phyloP scores from a whole-genome alignment of 2,113 vertebrate species.

The Calcarius ornatus region DNA sequence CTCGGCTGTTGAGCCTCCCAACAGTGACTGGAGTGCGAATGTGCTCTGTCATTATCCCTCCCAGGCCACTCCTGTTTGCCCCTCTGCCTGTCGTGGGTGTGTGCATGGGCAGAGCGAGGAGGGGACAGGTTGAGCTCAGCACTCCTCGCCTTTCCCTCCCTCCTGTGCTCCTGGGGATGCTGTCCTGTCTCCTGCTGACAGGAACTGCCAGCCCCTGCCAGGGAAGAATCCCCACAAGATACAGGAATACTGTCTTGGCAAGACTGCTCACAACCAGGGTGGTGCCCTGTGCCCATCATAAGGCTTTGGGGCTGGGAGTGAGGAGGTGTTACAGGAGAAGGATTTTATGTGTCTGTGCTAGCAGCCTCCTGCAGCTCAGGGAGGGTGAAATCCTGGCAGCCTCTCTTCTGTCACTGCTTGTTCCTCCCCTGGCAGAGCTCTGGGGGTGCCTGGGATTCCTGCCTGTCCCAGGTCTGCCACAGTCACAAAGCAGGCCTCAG shows the following conservation, averaged over 20 bases:
- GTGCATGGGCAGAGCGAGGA: background rate
- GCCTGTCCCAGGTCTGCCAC: background rate
- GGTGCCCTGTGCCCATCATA: background rate
- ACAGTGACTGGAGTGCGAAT: background rate
- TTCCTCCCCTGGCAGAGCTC: background rate
- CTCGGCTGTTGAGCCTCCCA: background rate
- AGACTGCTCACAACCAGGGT: background rate
- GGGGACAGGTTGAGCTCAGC: fast-evolving
- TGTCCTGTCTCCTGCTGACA: background rate
- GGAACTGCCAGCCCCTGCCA: background rate
- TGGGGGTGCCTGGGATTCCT: background rate
- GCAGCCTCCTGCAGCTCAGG: fast-evolving
- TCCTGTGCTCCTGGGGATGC: background rate
- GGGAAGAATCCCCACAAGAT: background rate
- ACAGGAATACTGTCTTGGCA: background rate
- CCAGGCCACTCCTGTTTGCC: fast-evolving
- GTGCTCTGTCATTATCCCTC: background rate
- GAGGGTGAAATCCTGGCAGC: background rate
- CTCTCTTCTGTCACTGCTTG: fast-evolving
- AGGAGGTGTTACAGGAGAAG: background rate
- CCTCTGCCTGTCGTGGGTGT: fast-evolving
- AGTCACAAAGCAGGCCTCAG: background rate
- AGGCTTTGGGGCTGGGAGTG: background rate
- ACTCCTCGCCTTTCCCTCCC: background rate
- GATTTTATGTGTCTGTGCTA: background rate